phyloP scores from a whole-genome alignment of 2,888 invertebrate species.

The Aleiodes testaceus region DNA sequence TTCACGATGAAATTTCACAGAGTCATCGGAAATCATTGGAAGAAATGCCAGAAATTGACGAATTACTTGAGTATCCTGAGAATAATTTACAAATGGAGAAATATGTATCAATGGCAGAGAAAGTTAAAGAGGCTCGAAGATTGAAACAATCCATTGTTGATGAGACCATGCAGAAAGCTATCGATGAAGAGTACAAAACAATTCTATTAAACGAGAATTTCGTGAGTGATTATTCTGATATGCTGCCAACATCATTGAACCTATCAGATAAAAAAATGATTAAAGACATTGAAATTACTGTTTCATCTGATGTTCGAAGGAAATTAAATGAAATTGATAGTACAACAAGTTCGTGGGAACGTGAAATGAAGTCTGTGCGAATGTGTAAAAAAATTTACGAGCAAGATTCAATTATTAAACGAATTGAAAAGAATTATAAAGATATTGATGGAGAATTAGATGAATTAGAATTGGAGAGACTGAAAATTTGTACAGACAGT shows the following conservation, averaged over 20 bases:
- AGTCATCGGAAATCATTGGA: conserved; percentile 73
- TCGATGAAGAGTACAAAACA: conserved; percentile 64
- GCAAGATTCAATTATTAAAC: conserved; percentile 79
- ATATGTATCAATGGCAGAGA: conserved; percentile 59
- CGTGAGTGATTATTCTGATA: conserved; percentile 44
- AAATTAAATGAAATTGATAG: conserved; percentile 66
- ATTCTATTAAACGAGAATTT: conserved; percentile 59
- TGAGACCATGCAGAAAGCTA: conserved; percentile 46
- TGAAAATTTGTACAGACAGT: conserved; percentile 76
- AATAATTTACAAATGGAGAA: conserved; percentile 71
- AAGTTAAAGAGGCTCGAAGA: conserved; percentile 51
- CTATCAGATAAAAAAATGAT: conserved; percentile 23
- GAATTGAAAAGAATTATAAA: conserved; percentile 77
- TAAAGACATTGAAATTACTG: conserved; percentile 26
- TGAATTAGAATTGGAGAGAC: conserved; percentile 76
- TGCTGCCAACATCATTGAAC: conserved; percentile 42
- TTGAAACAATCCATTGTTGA: conserved; percentile 46
- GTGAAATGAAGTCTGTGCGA: conserved; percentile 76
- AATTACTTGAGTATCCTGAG: conserved; percentile 77
- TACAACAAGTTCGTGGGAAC: conserved; percentile 75
- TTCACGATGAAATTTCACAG: conserved; percentile 78
- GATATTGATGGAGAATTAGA: conserved; percentile 80
- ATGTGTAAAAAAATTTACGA: conserved; percentile 77
- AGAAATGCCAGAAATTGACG: conserved; percentile 73
- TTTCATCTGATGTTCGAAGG: conserved; percentile 58